Conservation (phyloP, 2,888 invertebrate genomes). For the Chrysopilus asiliformis region DNA sequence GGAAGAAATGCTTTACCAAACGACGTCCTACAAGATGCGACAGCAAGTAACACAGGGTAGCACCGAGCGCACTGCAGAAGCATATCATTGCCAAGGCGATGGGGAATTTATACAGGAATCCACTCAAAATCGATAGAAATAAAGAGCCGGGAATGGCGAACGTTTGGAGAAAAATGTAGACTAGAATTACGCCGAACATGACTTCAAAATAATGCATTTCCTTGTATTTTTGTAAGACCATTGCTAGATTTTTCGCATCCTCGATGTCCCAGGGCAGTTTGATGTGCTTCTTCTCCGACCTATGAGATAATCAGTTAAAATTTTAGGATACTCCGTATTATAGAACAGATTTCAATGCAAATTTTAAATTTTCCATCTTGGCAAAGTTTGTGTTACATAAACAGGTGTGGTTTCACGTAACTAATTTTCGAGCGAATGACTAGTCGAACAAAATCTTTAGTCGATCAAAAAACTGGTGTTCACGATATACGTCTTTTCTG, state of each 20-base stretch:
- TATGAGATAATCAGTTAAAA: conserved; percentile 37
- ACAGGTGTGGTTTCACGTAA: too few relatives aligned
- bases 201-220: conserved; percentile 88
- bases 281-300: conserved; percentile 71
- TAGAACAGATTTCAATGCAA: not conserved
- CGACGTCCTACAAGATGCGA: conserved; percentile 81
- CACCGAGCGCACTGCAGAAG: conserved; percentile 90
- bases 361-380: too few relatives aligned
- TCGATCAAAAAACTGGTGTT: too few relatives aligned
- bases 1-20: conserved; percentile 76
- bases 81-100: conserved; percentile 78
- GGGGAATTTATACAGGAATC: conserved; percentile 90
- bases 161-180: conserved; percentile 95
- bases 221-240: conserved; percentile 82
- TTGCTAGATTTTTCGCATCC: conserved; percentile 88
- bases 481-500: too few relatives aligned
- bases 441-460: too few relatives aligned
- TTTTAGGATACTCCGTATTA: not conserved
- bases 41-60: conserved; percentile 86
- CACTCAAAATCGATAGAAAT: conserved; percentile 91
- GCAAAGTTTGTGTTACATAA: not conserved
- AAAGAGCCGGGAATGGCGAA: conserved; percentile 99
- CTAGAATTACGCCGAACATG: conserved; percentile 71
- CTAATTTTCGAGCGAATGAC: too few relatives aligned
- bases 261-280: conserved; percentile 88